Percentiles rank a stretch among this genome's conserved stretches.
These are phyloP conservation scores for Mantis religiosa DNA, from an alignment of 2,888 invertebrate species.

Conservation along the genomic window DNA sequence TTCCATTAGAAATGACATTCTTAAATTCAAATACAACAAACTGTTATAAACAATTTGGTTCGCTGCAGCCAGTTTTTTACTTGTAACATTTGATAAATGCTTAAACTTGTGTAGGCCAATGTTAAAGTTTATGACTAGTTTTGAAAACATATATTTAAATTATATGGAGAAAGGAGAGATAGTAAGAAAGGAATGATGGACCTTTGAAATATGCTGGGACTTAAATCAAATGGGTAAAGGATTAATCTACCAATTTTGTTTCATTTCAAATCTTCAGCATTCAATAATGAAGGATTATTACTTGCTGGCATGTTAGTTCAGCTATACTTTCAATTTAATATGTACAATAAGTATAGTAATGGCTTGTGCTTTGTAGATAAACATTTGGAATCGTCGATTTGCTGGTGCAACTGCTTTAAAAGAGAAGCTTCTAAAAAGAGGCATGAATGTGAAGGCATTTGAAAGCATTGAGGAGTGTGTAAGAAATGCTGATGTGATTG, in stretches of 20 bases:
- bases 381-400: conserved; percentile 53
- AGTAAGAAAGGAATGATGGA: too few species aligned
- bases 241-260: background rate
- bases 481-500: conserved; percentile 56
- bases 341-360: background rate
- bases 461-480: conserved; percentile 49
- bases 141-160: too few species aligned
- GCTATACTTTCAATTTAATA: background rate
- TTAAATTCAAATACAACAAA: too few species aligned
- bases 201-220: background rate
- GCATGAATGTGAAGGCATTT: conserved; percentile 35
- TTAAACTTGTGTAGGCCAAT: too few species aligned
- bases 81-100: too few species aligned
- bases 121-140: too few species aligned
- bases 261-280: background rate
- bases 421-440: conserved; percentile 36
- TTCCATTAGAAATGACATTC: too few species aligned
- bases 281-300: too few species aligned
- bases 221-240: background rate
- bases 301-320: too few species aligned
- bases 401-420: conserved; percentile 40
- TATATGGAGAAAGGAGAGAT: too few species aligned
- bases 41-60: too few species aligned
- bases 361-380: conserved; percentile 40
- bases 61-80: too few species aligned